These are phyloP conservation scores for Drepana falcataria DNA, from an alignment of 2,888 invertebrate genomes.

Conservation along the genomic window DNA sequence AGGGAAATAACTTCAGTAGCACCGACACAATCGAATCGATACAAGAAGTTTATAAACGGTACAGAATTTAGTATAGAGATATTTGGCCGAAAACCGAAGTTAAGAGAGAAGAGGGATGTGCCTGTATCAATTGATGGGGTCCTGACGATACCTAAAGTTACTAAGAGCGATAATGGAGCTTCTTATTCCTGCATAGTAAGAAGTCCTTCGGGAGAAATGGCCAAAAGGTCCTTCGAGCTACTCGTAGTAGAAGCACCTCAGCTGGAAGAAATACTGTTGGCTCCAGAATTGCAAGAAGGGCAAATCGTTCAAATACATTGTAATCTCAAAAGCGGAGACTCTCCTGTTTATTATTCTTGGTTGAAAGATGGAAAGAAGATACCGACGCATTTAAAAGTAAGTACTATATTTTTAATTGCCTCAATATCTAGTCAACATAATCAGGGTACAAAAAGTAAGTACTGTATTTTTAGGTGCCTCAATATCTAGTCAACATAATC, in stretches of 20 bases:
- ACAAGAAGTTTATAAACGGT: slow-evolving; percentile 49
- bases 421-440: no score
- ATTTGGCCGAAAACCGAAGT: slow-evolving; percentile 69
- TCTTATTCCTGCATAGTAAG: slow-evolving; percentile 88
- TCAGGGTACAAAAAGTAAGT: slow-evolving; percentile 48
- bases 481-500: no score
- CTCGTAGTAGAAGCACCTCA: slow-evolving; percentile 87
- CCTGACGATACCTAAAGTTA: slow-evolving; percentile 79
- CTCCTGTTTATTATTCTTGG: slow-evolving; percentile 85
- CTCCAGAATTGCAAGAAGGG: slow-evolving; percentile 88
- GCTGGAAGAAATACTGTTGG: slow-evolving; percentile 89
- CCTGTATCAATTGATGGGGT: slow-evolving; percentile 66
- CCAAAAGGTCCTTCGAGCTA: slow-evolving; percentile 84
- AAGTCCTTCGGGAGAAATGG: slow-evolving; percentile 87
- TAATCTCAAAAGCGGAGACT: slow-evolving; percentile 85
- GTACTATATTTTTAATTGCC: neutral
- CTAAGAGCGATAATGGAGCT: slow-evolving; percentile 84
- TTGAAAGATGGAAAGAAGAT: slow-evolving; percentile 83
- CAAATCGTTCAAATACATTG: slow-evolving; percentile 91
- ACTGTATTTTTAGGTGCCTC: neutral
- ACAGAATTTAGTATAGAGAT: slow-evolving; percentile 59
- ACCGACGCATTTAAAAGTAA: slow-evolving; percentile 81
- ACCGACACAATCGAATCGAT: slow-evolving; percentile 45
- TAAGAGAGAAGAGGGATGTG: slow-evolving; percentile 59
- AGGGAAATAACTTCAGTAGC: slow-evolving; percentile 59